A percentile compares a stretch with the other conserved stretches of the same genome.
phyloP scores from a whole-genome alignment of 1,140 invertebrate species.

The Bombus pyrosoma region DNA sequence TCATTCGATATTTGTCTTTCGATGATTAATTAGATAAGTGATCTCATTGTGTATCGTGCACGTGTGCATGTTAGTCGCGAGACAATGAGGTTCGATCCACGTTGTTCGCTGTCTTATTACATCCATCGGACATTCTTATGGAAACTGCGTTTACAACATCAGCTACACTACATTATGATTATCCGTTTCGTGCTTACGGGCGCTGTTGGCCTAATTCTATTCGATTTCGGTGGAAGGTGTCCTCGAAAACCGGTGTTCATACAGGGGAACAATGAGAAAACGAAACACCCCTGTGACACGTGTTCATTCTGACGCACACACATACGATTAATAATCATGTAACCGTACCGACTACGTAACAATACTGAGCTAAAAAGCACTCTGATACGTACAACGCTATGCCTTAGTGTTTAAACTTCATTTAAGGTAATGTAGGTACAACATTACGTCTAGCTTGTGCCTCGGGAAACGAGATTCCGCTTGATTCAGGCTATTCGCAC shows the following conservation, averaged over 20 bases:
- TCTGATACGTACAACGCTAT: conserved; percentile 14
- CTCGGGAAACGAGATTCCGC: conserved; percentile 22
- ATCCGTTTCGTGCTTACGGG: neutral
- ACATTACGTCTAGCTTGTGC: conserved; percentile 47
- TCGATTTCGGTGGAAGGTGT: conserved; percentile 46
- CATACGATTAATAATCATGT: conserved; percentile 7
- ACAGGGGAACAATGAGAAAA: neutral
- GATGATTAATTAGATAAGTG: neutral
- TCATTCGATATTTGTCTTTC: neutral
- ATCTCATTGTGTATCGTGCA: neutral
- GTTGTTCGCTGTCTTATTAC: neutral
- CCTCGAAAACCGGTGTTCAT: conserved; percentile 24
- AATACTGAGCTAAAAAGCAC: conserved; percentile 32
- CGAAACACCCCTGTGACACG: neutral
- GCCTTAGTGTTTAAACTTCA: conserved; percentile 25
- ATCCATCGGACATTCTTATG: neutral
- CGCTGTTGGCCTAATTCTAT: neutral
- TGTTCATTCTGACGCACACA: neutral
- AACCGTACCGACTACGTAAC: neutral
- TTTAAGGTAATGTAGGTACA: conserved; percentile 29
- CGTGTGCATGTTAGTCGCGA: neutral
- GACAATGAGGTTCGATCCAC: neutral
- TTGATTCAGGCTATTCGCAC: conserved; percentile 21
- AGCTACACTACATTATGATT: neutral
- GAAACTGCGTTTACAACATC: neutral